Percentiles rank a stretch among this genome's conserved stretches.
Conservation (phyloP, 2,113 vertebrate species). For the Peromyscus californicus region DNA sequence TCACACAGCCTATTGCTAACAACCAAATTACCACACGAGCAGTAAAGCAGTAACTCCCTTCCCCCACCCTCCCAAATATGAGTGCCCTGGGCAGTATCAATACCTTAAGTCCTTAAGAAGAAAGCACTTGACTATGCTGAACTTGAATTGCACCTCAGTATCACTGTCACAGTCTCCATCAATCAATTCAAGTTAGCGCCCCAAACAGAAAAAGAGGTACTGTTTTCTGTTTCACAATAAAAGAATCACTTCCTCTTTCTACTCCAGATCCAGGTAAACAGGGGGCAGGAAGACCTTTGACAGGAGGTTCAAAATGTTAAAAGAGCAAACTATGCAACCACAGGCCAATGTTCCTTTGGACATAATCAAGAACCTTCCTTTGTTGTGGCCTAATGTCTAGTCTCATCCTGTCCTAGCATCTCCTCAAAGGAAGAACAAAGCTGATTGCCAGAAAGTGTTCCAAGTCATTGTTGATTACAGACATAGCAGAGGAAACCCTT, state of each 20-base stretch:
- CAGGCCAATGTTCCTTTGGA: conserved; percentile 33
- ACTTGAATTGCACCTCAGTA: neutral
- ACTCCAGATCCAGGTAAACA: neutral
- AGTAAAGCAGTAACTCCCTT: neutral
- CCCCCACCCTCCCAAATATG: conserved; percentile 2
- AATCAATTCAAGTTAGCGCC: conserved; percentile 5
- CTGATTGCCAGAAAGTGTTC: conserved; percentile 65
- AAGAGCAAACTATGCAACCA: neutral
- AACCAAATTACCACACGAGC: conserved; percentile 52
- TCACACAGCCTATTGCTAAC: conserved; percentile 70
- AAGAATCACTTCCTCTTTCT: conserved; percentile 31
- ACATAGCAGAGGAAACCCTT: conserved; percentile 67
- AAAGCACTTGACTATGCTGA: neutral
- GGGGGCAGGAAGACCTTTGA: neutral
- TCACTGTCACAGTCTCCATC: neutral
- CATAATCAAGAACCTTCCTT: conserved; percentile 70
- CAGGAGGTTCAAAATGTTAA: conserved; percentile 44
- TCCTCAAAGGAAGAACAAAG: conserved; percentile 12
- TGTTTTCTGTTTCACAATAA: conserved; percentile 11
- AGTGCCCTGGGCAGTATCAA: neutral
- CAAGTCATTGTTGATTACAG: conserved; percentile 70
- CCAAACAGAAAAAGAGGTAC: conserved; percentile 36
- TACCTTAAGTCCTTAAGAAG: neutral
- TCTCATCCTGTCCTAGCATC: conserved; percentile 71
- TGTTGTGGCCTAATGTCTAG: conserved; percentile 68